Base-by-base conservation (phyloP, 2,113 vertebrate species). In the Daphoenositta chrysoptera region DNA sequence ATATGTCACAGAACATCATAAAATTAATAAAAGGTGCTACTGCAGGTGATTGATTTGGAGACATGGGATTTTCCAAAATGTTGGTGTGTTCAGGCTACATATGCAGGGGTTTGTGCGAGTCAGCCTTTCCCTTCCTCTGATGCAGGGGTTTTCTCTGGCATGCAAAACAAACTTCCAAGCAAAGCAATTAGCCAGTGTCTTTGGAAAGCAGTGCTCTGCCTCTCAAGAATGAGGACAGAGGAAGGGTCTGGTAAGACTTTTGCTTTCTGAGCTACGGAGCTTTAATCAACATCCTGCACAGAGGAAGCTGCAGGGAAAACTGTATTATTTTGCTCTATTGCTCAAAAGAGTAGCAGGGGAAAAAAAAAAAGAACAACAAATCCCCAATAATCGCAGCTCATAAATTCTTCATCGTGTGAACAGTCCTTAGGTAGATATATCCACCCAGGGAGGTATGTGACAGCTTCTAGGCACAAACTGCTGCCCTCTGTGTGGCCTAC, bases 401-500 rank as follows among this genome's bases (percentile, higher is more conserved):
- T 93, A 94, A 89, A 94, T 87, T 94, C 45, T 86, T 87, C 63
- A 31, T 60, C 5, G 1, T 77, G 42, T 42, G 76, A 71, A 21
- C 15, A 9, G 75, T 64, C 79, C 76, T 85, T 66, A 70, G 92
- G 82, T 75, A 71, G 86, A 76, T 54, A 44, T 35, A 73, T 64
- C 79, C 63, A 78, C 70, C 24, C 11, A 80, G 91, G 50, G 85
- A 93, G 57, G 37, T 51, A 28, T 60, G 89, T 89, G 83, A 78
- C 82, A 89, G 89, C 80, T 89, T 89, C 89, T 60, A 92, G 87
- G 77, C 83, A 94, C 77, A 89, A 93, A 83, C 63, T 69, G 45
- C 70, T 93, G 79, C 87, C 91, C 86, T 94, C 87, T 42, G 19
- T 47, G 69, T 2, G 9, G 93, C 70, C 92, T 76, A 24, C 54